Conservation (phyloP, 1,140 invertebrate species). For the Neuroterus valhalla region DNA sequence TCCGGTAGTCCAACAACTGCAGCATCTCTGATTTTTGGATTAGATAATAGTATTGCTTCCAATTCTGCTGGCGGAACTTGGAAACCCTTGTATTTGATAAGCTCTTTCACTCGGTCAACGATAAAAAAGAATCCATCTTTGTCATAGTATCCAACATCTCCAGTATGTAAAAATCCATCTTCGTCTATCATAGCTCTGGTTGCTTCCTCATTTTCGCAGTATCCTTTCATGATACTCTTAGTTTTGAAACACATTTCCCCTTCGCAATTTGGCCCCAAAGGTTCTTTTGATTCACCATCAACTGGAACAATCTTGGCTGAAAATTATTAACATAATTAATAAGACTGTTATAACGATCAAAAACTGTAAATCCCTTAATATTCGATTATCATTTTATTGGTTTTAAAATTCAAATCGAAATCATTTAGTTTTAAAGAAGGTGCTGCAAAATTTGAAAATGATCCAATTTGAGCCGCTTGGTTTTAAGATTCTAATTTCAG, state of each 20-base stretch:
- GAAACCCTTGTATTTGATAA: slow-evolving; percentile 2
- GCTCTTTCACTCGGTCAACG: slow-evolving; percentile 4
- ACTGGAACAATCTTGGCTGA: not conserved
- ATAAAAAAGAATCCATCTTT: slow-evolving; percentile 11
- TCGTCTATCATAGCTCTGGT: not conserved
- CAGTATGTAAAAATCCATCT: slow-evolving; percentile 12
- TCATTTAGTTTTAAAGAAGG: too few relatives aligned
- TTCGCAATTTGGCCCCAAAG: not conserved
- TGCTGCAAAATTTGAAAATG: too few relatives aligned
- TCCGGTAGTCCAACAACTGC: not conserved
- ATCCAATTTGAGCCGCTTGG: too few relatives aligned
- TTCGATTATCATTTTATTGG: too few relatives aligned
- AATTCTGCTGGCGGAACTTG: not conserved
- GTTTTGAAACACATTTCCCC: slow-evolving; percentile 8
- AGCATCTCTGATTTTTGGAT: not conserved
- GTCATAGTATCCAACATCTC: not conserved
- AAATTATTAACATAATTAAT: not conserved
- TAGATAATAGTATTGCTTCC: not conserved
- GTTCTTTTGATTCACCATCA: not conserved
- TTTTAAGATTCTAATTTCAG: too few relatives aligned
- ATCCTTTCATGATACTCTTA: not conserved
- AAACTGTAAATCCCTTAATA: too few relatives aligned
- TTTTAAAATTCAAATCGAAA: too few relatives aligned
- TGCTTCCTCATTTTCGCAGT: not conserved
- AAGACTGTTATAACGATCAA: too few relatives aligned